phyloP scores from a whole-genome alignment of 23 tunicate species.

The Botrylloides violaceus region DNA sequence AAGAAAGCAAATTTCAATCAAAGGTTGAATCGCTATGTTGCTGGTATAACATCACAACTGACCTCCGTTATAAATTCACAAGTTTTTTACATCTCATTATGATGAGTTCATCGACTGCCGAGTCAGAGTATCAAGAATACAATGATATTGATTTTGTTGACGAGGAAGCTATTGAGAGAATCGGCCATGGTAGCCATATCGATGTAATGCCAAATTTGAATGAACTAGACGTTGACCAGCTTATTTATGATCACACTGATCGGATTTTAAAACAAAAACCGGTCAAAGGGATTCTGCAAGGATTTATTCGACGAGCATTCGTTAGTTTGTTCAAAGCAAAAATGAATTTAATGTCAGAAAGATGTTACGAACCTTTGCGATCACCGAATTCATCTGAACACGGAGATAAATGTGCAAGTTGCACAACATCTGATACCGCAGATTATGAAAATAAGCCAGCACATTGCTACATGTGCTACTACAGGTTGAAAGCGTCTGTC shows the following conservation, averaged over 20 bases:
- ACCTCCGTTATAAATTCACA: constrained; percentile 23
- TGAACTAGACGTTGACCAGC: constrained; percentile 5
- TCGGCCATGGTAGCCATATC: not conserved
- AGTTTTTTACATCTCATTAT: not conserved
- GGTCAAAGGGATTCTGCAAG: constrained; percentile 14
- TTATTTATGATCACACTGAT: constrained; percentile 4
- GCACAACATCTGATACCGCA: not conserved
- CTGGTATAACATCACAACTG: constrained; percentile 47
- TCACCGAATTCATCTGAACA: not conserved
- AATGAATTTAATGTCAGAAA: constrained; percentile 12
- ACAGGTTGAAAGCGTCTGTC: not conserved
- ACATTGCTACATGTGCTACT: not conserved
- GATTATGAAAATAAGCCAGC: not conserved
- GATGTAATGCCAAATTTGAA: not conserved
- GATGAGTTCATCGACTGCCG: not conserved
- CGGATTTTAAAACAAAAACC: constrained; percentile 11
- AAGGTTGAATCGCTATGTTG: constrained; percentile 39
- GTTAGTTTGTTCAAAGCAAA: constrained; percentile 14
- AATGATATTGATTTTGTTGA: not conserved
- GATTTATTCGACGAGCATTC: not conserved
- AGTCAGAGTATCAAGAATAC: not conserved
- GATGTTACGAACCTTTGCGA: not conserved
- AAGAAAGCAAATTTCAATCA: not conserved
- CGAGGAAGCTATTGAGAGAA: not conserved
- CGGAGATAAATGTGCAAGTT: not conserved